Conservation (phyloP, 2,113 vertebrate species). For the Poeciliopsis prolifica region DNA sequence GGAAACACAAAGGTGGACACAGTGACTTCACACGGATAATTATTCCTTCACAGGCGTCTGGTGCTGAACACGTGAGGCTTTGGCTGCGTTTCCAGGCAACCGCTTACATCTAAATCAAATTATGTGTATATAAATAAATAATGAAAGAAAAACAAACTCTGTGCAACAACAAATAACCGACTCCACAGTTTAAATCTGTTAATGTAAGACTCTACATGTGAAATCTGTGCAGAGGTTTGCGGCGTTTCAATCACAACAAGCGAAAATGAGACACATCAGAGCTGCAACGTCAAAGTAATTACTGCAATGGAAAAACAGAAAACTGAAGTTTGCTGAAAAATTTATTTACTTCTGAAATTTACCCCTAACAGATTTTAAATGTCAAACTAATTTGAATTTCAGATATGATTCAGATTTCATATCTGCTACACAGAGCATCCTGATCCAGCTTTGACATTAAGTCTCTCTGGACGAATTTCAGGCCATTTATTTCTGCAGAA, state of each 20-base stretch:
- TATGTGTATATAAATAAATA: conserved; percentile 14
- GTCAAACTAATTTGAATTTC: no score
- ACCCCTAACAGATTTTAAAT: no score
- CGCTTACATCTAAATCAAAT: conserved; percentile 2
- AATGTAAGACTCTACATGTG: neutral
- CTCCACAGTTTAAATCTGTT: neutral
- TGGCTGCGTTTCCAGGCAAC: conserved; percentile 11
- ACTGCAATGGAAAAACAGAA: neutral
- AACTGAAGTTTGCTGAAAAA: neutral
- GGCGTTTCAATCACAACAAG: conserved; percentile 4
- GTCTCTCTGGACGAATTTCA: no score
- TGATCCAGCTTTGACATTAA: no score
- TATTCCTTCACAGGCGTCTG: neutral
- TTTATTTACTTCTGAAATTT: no score
- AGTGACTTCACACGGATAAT: conserved; percentile 7
- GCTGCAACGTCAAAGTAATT: neutral
- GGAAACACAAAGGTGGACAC: conserved; percentile 33
- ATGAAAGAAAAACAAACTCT: neutral
- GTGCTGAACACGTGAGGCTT: neutral
- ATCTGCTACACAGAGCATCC: no score
- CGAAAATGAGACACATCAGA: neutral
- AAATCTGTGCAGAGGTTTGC: conserved; percentile 6
- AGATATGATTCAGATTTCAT: no score
- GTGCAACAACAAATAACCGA: conserved; percentile 5
- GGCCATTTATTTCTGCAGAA: no score